phyloP scores from a whole-genome alignment of 2,888 invertebrate species.

The Chrysina gloriosa region DNA sequence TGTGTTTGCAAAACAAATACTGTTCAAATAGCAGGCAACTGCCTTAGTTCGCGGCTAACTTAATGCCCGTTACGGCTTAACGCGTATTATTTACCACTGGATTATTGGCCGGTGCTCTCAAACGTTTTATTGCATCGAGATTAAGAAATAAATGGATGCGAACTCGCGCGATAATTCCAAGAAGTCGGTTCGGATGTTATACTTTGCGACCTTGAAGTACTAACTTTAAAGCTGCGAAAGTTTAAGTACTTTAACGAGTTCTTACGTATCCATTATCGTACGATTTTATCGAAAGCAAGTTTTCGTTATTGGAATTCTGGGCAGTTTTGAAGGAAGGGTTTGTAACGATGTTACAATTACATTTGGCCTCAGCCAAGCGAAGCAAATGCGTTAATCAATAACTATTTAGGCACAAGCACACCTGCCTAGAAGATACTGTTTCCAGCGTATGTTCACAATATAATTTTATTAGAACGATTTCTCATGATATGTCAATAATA shows the following conservation, averaged over 20 bases:
- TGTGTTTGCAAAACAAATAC: conserved; percentile 25
- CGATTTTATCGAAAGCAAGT: not conserved
- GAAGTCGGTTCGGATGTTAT: too few relatives aligned
- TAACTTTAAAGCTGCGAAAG: not conserved
- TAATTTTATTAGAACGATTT: too few relatives aligned
- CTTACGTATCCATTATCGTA: not conserved
- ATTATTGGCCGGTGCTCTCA: not conserved
- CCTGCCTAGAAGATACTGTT: too few relatives aligned
- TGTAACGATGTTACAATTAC: too few relatives aligned
- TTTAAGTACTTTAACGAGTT: not conserved
- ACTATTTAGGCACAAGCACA: too few relatives aligned
- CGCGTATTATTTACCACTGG: not conserved
- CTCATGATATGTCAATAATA: too few relatives aligned
- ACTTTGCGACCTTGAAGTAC: too few relatives aligned
- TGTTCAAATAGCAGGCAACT: not conserved
- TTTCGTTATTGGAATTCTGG: not conserved
- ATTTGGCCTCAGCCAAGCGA: too few relatives aligned
- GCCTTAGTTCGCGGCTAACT: not conserved
- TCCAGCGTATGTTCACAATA: too few relatives aligned
- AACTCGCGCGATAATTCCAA: too few relatives aligned
- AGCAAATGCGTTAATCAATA: too few relatives aligned
- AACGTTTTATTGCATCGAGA: not conserved
- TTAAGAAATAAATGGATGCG: not conserved
- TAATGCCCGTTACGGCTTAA: not conserved
- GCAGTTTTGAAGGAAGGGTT: not conserved